Percentiles rank a stretch among this genome's conserved stretches.
Evolutionary conservation across 2,113 vertebrate species (phyloP).

Genomic region (Corvus moneduloides): DNA sequence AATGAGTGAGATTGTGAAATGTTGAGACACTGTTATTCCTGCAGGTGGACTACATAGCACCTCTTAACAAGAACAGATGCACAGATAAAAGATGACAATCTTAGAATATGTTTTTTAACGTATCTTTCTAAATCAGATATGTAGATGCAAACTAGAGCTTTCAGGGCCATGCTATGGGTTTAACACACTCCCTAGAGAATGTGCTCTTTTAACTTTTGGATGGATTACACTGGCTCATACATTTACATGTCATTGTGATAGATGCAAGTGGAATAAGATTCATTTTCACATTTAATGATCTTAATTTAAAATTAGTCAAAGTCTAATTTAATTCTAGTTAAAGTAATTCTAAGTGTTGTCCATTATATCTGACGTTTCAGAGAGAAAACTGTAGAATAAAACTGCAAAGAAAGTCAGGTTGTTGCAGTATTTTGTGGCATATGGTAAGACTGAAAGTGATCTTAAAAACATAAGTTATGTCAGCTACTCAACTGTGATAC

Average conservation of each 20-base stretch:
- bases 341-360: conserved; percentile 23
- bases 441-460: conserved; percentile 68
- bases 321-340: conserved; percentile 27
- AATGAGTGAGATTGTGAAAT: not conserved
- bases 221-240: not conserved
- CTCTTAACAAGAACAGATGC: not conserved
- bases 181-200: not conserved
- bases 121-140: not conserved
- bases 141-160: not conserved
- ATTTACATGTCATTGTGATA: not conserved
- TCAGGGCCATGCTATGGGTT: not conserved
- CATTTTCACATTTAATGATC: conserved; percentile 9
- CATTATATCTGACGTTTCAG: not conserved
- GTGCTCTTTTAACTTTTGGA: not conserved
- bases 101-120: not conserved
- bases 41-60: not conserved
- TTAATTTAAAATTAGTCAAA: conserved; percentile 23
- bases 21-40: not conserved
- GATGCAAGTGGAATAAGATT: not conserved
- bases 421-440: conserved; percentile 60
- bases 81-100: not conserved
- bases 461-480: conserved; percentile 65
- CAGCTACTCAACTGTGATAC: conserved; percentile 53
- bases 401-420: conserved; percentile 24
- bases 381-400: conserved; percentile 4